Evolutionary conservation across 2,888 invertebrate genomes (phyloP).

Genomic region (Plagiodera versicolora): DNA sequence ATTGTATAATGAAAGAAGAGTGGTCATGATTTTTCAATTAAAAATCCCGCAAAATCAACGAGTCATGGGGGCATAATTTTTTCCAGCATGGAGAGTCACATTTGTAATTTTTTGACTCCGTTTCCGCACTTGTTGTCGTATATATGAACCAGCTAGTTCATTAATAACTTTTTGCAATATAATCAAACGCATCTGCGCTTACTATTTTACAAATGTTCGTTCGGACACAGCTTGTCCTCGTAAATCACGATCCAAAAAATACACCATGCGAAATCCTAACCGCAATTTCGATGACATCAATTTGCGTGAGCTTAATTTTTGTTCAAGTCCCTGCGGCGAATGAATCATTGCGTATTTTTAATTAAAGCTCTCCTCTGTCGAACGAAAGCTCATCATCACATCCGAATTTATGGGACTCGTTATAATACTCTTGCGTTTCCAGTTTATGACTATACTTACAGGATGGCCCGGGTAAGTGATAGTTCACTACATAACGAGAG

Average conservation of each 20-base stretch:
- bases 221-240: neutral
- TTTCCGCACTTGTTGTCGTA: neutral
- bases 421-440: constrained; percentile 6
- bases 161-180: neutral
- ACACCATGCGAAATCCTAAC: neutral
- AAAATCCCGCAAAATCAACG: too few species aligned
- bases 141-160: neutral
- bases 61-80: too few species aligned
- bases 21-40: too few species aligned
- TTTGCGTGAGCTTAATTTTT: constrained; percentile 25
- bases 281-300: constrained; percentile 2
- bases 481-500: too few species aligned
- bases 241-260: neutral
- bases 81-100: too few species aligned
- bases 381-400: constrained; percentile 42
- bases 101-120: neutral
- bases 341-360: constrained; percentile 37
- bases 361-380: constrained; percentile 39
- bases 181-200: neutral
- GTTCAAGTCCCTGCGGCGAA: constrained; percentile 12
- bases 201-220: neutral
- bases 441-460: neutral
- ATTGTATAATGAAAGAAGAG: too few species aligned
- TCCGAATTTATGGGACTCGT: constrained; percentile 36
- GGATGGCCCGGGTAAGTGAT: too few species aligned